These are phyloP conservation scores for Sprattus sprattus DNA, from an alignment of 2,113 vertebrate genomes.

Conservation along the genomic window DNA sequence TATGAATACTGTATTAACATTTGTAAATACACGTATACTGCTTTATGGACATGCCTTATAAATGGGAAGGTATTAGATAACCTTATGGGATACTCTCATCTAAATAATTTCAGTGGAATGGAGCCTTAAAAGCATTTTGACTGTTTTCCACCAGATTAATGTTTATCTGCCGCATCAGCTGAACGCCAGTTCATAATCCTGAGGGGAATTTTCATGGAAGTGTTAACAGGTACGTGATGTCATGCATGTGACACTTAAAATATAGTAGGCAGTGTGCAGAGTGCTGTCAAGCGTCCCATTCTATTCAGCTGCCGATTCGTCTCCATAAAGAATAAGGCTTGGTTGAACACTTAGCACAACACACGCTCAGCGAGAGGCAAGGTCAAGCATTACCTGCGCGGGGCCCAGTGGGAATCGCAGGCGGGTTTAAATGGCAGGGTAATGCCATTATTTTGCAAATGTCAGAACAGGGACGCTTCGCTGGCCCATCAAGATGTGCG, in stretches of 20 bases:
- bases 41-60: no score
- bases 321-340: neutral
- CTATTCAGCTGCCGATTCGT: neutral
- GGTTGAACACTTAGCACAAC: neutral
- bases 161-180: neutral
- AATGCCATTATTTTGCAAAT: slow-evolving; percentile 49
- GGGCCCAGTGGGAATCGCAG: slow-evolving; percentile 36
- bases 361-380: neutral
- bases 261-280: neutral
- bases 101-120: neutral
- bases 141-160: neutral
- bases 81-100: no score
- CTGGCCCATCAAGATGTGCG: slow-evolving; percentile 24
- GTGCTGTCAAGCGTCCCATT: neutral
- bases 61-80: no score
- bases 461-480: slow-evolving; percentile 38
- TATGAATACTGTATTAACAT: no score
- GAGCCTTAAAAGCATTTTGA: neutral
- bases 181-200: neutral
- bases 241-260: neutral
- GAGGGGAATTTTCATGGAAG: neutral
- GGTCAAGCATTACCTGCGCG: slow-evolving; percentile 32
- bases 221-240: neutral
- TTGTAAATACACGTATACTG: no score
- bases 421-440: slow-evolving; percentile 36